These are phyloP conservation scores for Octopus bimaculoides DNA, from an alignment of 1,140 invertebrate genomes.

Conservation along the genomic window DNA sequence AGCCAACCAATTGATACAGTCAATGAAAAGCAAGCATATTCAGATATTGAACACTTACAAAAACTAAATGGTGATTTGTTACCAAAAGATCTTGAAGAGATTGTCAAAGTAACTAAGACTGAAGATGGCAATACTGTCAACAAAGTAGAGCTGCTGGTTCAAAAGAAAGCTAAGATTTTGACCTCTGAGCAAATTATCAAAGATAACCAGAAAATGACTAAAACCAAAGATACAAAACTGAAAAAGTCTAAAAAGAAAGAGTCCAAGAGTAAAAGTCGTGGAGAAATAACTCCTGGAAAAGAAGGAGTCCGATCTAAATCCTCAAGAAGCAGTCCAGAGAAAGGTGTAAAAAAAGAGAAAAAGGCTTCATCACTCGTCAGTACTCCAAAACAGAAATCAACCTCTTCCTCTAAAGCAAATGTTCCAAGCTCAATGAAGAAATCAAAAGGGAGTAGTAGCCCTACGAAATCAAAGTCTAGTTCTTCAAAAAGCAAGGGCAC, in stretches of 20 bases:
- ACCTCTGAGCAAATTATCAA: neutral
- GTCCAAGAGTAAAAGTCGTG: neutral
- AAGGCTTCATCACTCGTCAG: neutral
- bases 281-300: neutral
- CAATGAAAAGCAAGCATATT: neutral
- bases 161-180: neutral
- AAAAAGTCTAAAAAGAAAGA: slow-evolving; percentile 2
- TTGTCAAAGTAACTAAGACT: neutral
- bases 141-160: neutral
- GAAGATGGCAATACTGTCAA: neutral
- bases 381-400: neutral
- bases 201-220: neutral
- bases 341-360: slow-evolving; percentile 4
- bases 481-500: neutral
- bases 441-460: neutral
- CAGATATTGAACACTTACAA: neutral
- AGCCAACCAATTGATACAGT: neutral
- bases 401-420: neutral
- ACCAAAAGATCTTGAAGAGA: slow-evolving; percentile 1
- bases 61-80: neutral
- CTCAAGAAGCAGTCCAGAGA: neutral
- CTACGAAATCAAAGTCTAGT: neutral
- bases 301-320: neutral
- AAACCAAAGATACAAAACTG: neutral
- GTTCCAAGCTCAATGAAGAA: neutral